Evolutionary conservation across 2,113 vertebrate species (phyloP).

Genomic region (Platycercus adscitus): DNA sequence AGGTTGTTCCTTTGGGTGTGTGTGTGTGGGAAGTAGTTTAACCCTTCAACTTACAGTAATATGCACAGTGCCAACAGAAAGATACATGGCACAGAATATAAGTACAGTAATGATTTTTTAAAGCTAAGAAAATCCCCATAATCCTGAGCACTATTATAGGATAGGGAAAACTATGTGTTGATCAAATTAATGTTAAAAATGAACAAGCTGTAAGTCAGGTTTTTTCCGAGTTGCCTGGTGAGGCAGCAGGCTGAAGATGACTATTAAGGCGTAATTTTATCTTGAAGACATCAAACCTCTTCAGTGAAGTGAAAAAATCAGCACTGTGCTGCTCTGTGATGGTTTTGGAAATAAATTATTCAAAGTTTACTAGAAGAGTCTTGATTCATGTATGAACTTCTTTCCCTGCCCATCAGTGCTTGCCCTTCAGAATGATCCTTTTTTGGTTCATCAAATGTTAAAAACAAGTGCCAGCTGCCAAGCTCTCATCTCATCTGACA

Average conservation of each 20-base stretch:
- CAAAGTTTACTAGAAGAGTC: background rate
- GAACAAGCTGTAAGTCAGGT: background rate
- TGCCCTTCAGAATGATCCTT: background rate
- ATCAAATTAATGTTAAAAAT: background rate
- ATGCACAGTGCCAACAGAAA: background rate
- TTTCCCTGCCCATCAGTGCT: background rate
- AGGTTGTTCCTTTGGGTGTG: background rate
- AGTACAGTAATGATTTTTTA: background rate
- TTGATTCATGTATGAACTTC: background rate
- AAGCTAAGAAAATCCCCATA: background rate
- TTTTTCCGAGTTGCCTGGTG: background rate
- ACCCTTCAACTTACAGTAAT: background rate
- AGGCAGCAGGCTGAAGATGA: background rate
- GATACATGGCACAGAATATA: background rate
- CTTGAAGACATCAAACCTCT: background rate
- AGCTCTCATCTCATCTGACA: background rate
- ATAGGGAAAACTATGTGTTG: background rate
- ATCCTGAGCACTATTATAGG: background rate
- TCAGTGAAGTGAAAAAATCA: background rate
- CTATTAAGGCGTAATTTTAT: background rate
- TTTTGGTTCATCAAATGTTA: background rate
- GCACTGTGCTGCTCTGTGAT: background rate
- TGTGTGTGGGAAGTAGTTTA: background rate
- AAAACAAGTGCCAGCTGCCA: conserved; percentile 13
- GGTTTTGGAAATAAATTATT: background rate